Evolutionary conservation across 2,797 vertebrate species (phyloP), one percentile per base, ranked within the genome.

Genomic region (Lepus townsendii): DNA sequence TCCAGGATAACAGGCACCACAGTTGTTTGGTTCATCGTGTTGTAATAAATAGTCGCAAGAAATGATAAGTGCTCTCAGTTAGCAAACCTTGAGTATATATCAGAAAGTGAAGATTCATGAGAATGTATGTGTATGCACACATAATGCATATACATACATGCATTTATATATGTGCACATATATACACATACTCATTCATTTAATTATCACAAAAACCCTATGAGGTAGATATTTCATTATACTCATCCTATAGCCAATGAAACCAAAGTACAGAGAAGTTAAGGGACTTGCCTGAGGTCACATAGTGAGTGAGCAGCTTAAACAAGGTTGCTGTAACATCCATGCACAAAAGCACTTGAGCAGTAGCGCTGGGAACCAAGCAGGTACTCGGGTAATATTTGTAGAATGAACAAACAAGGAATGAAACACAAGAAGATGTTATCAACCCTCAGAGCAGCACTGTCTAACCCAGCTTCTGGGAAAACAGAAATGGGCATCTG

Each of bases 21-120:
- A 57, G 60, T 42, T 69, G 35, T 60, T 93, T 79, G 79, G 66
- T 54, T 83, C n/a, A 69, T 52, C 26, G 27, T 30, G 35, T 32
- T 89, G 10, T 62, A 79, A 94, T 63, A 87, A 95, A 91, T 42
- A 69, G 11, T 38, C 79, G 38, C 2, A 83, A 83, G 14, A 54
- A 52, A 1, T 76, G 50, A 10, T 38, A 66, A 69, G 22, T 50
- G 20, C 4, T 90, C 30, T 12, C 6, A 73, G 11, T 83, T 57
- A 62, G 13, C 57, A 83, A 83, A 7, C 57, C 35, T 6, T 60
- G 65, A 60, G 20, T 38, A 71, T 12, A 7, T 54, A 7, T 35
- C 32, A 82, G 35, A 50, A 87, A 62, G 10, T 47, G 57, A 75
- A 78, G 75, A 47, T 14, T 85, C 3, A 35, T 30, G 63, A 42